Evolutionary conservation across 1,140 invertebrate species (phyloP).

Genomic region (Choristoneura fumiferana): DNA sequence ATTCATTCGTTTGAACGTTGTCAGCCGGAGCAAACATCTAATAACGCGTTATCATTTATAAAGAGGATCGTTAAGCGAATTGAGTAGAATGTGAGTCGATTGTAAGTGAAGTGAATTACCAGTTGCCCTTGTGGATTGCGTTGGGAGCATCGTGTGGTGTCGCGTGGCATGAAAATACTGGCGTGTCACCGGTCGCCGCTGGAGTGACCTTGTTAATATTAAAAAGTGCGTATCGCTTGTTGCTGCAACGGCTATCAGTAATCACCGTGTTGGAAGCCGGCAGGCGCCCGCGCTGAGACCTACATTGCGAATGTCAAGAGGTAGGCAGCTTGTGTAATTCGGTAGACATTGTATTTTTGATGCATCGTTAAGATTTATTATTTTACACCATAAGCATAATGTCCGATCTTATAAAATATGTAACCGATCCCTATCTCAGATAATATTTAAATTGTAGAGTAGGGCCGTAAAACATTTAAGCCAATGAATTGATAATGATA

Average conservation of each 20-base stretch:
- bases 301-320: conserved; percentile 8
- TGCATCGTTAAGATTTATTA: too few species aligned
- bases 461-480: neutral
- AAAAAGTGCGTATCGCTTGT: neutral
- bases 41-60: conserved; percentile 27
- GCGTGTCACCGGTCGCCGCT: too few species aligned
- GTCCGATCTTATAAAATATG: too few species aligned
- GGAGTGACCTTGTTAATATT: neutral
- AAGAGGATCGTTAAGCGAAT: conserved; percentile 12
- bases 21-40: conserved; percentile 22
- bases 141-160: conserved; percentile 1
- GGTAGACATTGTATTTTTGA: too few species aligned
- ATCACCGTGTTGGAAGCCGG: neutral
- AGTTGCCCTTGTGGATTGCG: conserved; percentile 7
- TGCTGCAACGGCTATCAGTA: neutral
- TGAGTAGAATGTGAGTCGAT: conserved; percentile 17
- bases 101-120: conserved; percentile 14
- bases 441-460: neutral
- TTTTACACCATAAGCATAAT: too few species aligned
- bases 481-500: conserved; percentile 15
- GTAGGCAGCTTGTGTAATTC: neutral
- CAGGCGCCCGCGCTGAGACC: neutral
- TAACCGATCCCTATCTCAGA: too few species aligned
- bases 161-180: neutral
- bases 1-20: conserved; percentile 32